phyloP scores from a whole-genome alignment of 2,113 vertebrate species.

The Bagarius yarrelli region DNA sequence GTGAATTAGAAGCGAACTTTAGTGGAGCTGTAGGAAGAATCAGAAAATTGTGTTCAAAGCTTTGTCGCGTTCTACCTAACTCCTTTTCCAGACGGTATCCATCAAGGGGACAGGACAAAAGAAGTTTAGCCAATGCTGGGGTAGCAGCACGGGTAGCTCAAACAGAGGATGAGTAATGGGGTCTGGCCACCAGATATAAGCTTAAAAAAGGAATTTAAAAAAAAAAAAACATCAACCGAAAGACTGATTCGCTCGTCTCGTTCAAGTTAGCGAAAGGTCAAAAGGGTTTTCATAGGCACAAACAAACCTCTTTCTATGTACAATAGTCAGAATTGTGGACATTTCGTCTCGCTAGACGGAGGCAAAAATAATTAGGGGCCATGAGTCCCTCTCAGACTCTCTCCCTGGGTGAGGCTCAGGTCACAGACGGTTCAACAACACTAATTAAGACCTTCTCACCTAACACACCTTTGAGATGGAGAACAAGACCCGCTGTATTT shows the following conservation, averaged over 20 bases:
- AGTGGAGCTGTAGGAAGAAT: neutral
- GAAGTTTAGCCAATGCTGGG: neutral
- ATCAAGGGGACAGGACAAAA: conserved; percentile 37
- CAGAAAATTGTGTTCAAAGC: conserved; percentile 12
- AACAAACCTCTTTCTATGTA: neutral
- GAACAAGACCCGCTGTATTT: neutral
- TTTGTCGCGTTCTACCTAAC: conserved; percentile 2
- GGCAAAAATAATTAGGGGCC: conserved; percentile 47
- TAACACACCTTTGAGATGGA: neutral
- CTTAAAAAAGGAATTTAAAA: neutral
- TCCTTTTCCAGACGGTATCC: conserved; percentile 24
- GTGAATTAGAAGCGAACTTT: conserved; percentile 14
- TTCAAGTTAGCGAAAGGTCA: neutral
- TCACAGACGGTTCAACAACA: conserved; percentile 28
- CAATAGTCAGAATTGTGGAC: neutral
- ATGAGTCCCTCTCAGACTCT: conserved; percentile 19
- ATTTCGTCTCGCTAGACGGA: neutral
- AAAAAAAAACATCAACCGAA: neutral
- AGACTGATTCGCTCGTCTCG: neutral
- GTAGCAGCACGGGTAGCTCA: neutral
- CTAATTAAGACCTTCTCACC: conserved; percentile 38
- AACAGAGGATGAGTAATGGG: conserved; percentile 1
- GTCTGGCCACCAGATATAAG: conserved; percentile 26
- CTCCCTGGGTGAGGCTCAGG: conserved; percentile 22
- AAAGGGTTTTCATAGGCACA: neutral